Percentiles rank a stretch among this genome's conserved stretches.
These are phyloP conservation scores for Tenrec ecaudatus DNA, from an alignment of 2,113 vertebrate genomes.

Conservation along the genomic window DNA sequence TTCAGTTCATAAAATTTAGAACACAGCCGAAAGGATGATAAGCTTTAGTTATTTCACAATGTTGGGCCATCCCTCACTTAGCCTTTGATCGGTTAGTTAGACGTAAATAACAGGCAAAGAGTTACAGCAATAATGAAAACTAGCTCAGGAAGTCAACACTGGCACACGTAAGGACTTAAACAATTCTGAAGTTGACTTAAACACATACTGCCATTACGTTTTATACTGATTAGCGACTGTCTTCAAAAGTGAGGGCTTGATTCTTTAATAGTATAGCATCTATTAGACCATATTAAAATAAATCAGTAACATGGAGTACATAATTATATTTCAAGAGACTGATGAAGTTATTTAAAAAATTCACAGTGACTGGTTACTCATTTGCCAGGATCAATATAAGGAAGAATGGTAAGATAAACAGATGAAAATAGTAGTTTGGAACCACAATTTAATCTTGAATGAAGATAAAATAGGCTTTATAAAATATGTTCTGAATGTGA, in stretches of 20 bases:
- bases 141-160: conserved; percentile 10
- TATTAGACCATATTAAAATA: conserved; percentile 29
- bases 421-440: conserved; percentile 61
- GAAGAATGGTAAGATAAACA: conserved; percentile 52
- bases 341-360: conserved; percentile 38
- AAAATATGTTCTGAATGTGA: conserved; percentile 40
- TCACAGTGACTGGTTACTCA: conserved; percentile 37
- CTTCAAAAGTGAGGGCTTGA: conserved; percentile 7
- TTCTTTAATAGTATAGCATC: conserved; percentile 4
- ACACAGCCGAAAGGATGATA: conserved; percentile 22
- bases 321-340: conserved; percentile 57
- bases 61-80: not conserved
- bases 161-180: conserved; percentile 17
- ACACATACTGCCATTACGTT: not conserved
- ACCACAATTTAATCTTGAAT: conserved; percentile 28
- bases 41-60: conserved; percentile 47
- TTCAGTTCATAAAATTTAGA: not conserved
- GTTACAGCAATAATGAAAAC: conserved; percentile 2
- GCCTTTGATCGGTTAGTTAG: conserved; percentile 36
- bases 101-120: conserved; percentile 48
- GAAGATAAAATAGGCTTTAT: conserved; percentile 31
- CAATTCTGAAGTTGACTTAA: conserved; percentile 55
- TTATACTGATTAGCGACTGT: conserved; percentile 13
- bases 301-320: not conserved
- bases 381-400: conserved; percentile 58